phyloP scores from a whole-genome alignment of 1,140 invertebrate species.

The Saccostrea echinata region DNA sequence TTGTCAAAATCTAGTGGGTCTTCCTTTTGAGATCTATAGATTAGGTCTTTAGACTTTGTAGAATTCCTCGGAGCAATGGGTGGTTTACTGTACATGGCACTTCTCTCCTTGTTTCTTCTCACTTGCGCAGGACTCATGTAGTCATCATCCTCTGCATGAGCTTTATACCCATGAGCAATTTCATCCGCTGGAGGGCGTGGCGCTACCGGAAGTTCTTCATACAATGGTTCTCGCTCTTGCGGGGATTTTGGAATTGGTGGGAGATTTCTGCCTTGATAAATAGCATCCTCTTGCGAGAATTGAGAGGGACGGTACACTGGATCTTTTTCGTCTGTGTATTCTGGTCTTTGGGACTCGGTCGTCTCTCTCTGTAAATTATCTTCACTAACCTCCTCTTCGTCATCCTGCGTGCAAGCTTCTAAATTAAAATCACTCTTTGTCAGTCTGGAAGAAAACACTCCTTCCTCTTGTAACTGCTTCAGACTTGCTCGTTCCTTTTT shows the following conservation, averaged over 20 bases:
- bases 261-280: conserved; percentile 68
- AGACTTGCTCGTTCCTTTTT: conserved; percentile 73
- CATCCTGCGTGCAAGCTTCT: conserved; percentile 68
- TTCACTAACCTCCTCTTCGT: neutral
- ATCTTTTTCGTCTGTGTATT: neutral
- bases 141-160: conserved; percentile 66
- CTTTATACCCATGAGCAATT: neutral
- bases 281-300: conserved; percentile 19
- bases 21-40: neutral
- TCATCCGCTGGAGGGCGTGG: conserved; percentile 62
- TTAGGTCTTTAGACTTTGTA: neutral
- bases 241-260: conserved; percentile 69
- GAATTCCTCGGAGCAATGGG: conserved; percentile 61
- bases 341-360: neutral
- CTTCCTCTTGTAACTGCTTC: conserved; percentile 71
- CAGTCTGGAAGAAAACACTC: conserved; percentile 73
- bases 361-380: neutral
- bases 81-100: conserved; percentile 62
- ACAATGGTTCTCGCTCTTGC: conserved; percentile 65
- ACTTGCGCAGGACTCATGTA: conserved; percentile 72
- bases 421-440: conserved; percentile 70
- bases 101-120: conserved; percentile 51
- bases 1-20: conserved; percentile 60
- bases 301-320: neutral
- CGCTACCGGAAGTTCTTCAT: conserved; percentile 74